phyloP scores from a whole-genome alignment of 2,113 vertebrate species.

The Grammomys surdaster region DNA sequence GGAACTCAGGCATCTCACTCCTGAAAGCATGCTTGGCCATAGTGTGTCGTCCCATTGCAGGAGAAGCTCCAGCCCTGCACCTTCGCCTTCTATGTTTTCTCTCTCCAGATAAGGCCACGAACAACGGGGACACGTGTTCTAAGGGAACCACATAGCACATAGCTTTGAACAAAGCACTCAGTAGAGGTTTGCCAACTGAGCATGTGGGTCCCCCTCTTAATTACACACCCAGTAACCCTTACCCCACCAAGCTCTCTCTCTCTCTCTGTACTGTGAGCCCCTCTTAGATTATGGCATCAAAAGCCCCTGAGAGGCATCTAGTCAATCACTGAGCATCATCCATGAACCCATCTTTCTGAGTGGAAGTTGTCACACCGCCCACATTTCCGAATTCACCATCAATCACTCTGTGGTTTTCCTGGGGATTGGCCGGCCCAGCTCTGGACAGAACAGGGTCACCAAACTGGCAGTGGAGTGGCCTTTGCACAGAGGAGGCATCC shows the following conservation, averaged over 20 bases:
- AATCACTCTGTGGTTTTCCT: background rate
- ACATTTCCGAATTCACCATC: rapidly evolving
- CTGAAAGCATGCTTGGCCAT: rapidly evolving
- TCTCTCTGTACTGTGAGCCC: no score
- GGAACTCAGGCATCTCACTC: background rate
- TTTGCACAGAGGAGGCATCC: background rate
- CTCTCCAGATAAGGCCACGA: background rate
- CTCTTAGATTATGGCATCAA: background rate
- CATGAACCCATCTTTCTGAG: background rate
- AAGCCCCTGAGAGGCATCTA: background rate
- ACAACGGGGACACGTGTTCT: background rate
- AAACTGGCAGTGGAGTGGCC: background rate
- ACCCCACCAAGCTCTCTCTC: rapidly evolving
- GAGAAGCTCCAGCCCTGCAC: rapidly evolving
- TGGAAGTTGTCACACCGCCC: rapidly evolving
- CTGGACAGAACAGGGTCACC: background rate
- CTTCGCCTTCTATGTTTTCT: rapidly evolving
- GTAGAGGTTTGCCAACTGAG: background rate
- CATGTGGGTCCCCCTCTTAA: rapidly evolving
- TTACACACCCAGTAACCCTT: rapidly evolving
- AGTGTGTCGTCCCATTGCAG: rapidly evolving
- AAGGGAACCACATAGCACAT: background rate
- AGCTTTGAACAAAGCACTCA: background rate
- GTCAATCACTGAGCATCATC: rapidly evolving
- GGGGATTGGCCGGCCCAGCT: background rate